Conservation (phyloP, 2,888 invertebrate species). For the Iphiclides podalirius region DNA sequence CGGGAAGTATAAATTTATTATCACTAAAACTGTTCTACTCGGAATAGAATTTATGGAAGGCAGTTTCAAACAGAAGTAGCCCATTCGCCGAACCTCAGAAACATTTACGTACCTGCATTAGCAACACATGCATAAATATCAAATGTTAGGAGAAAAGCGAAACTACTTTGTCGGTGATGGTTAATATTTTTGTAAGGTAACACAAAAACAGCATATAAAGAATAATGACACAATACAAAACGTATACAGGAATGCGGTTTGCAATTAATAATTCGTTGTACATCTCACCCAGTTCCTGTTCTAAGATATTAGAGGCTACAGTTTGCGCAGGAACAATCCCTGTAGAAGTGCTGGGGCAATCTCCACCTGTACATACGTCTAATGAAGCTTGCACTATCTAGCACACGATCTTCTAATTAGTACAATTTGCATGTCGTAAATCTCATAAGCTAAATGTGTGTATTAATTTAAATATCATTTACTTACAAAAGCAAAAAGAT, state of each 20-base stretch:
- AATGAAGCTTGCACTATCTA: slow-evolving; percentile 21
- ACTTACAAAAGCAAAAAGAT: too few relatives aligned
- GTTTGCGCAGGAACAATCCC: slow-evolving; percentile 44
- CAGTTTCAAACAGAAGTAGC: slow-evolving; percentile 34
- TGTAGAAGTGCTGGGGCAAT: slow-evolving; percentile 55
- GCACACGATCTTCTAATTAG: not conserved
- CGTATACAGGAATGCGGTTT: slow-evolving; percentile 14
- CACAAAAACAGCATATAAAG: slow-evolving; percentile 4
- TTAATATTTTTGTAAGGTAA: not conserved
- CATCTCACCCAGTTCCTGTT: slow-evolving; percentile 69
- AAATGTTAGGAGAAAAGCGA: not conserved
- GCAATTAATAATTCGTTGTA: slow-evolving; percentile 19
- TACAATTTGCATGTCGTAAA: too few relatives aligned
- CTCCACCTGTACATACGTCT: slow-evolving; percentile 59
- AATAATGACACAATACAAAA: slow-evolving; percentile 5
- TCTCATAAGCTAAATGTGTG: too few relatives aligned
- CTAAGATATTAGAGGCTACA: slow-evolving; percentile 53
- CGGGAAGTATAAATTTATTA: slow-evolving; percentile 42
- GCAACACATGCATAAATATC: slow-evolving; percentile 9
- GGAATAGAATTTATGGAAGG: slow-evolving; percentile 39
- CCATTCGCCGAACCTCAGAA: slow-evolving; percentile 29
- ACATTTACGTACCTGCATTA: slow-evolving; percentile 19
- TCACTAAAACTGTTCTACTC: slow-evolving; percentile 34
- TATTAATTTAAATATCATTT: too few relatives aligned
- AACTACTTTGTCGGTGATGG: not conserved